Conservation (phyloP, 2,113 vertebrate species). For the Budorcas taxicolor region DNA sequence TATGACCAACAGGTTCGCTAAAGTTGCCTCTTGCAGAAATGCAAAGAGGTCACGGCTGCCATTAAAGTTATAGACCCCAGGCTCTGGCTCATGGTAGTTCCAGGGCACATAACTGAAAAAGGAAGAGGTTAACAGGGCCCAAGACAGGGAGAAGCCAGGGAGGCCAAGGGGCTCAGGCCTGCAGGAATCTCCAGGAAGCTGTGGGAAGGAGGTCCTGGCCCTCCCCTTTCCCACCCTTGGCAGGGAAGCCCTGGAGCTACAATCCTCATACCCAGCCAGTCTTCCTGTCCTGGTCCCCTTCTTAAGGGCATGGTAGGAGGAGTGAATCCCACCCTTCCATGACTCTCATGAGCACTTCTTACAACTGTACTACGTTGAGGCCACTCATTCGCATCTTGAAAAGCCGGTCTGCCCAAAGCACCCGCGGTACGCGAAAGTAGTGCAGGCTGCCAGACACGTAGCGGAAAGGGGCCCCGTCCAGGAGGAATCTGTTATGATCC, state of each 20-base stretch:
- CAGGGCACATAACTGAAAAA: slow-evolving; percentile 91
- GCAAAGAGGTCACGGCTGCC: slow-evolving; percentile 88
- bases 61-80: slow-evolving; percentile 87
- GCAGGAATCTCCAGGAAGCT: background rate
- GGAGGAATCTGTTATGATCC: slow-evolving; percentile 84
- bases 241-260: background rate
- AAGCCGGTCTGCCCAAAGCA: slow-evolving; percentile 93
- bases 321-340: background rate
- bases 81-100: slow-evolving; percentile 92
- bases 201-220: background rate
- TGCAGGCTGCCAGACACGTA: slow-evolving; percentile 95
- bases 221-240: background rate
- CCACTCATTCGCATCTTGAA: slow-evolving; percentile 94
- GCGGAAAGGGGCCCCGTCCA: slow-evolving; percentile 89
- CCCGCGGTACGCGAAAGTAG: slow-evolving; percentile 89
- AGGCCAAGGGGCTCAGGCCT: background rate
- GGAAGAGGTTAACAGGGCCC: slow-evolving; percentile 49
- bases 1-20: slow-evolving; percentile 92
- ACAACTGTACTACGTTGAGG: slow-evolving; percentile 92
- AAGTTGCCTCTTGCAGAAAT: slow-evolving; percentile 89
- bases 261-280: background rate
- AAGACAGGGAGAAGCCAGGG: background rate
- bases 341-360: slow-evolving; percentile 68
- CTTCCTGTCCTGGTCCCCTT: background rate
- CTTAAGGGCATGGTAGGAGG: background rate